phyloP scores from a whole-genome alignment of 2,888 invertebrate species.

The Branchipolynoe longqiensis region DNA sequence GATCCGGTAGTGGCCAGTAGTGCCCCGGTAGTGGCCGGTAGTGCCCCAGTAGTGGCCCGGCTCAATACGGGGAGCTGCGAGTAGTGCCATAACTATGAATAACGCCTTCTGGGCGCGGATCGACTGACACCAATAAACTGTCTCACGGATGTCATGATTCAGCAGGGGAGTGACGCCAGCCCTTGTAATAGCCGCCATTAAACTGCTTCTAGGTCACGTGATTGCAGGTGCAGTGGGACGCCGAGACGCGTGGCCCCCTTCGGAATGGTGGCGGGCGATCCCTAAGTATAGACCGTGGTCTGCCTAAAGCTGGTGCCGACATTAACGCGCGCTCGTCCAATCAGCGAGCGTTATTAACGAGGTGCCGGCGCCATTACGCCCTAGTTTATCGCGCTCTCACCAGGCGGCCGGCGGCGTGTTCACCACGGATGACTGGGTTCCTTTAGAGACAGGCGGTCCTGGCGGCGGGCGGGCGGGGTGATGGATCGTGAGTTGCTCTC shows the following conservation, averaged over 20 bases:
- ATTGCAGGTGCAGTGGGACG: constrained; percentile 4
- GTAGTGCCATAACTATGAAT: constrained; percentile 5
- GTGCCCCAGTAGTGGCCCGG: no score
- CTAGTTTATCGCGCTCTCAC: constrained; percentile 31
- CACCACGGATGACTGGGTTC: not conserved
- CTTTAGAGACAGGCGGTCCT: not conserved
- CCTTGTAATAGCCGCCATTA: constrained; percentile 42
- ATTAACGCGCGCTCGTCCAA: constrained; percentile 29
- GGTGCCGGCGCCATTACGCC: not conserved
- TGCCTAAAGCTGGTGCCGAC: constrained; percentile 6
- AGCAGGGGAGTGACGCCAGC: not conserved
- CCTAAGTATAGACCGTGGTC: constrained; percentile 5
- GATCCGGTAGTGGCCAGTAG: no score
- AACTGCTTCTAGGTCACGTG: constrained; percentile 5
- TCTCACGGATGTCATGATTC: not conserved
- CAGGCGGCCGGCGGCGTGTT: not conserved
- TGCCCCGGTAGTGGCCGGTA: no score
- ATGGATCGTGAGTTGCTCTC: constrained; percentile 3
- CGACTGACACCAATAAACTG: constrained; percentile 19
- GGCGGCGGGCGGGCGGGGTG: not conserved
- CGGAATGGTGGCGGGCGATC: not conserved
- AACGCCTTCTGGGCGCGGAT: not conserved
- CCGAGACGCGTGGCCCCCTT: not conserved
- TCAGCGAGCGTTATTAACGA: constrained; percentile 1
- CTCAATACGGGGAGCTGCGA: no score